Conservation (phyloP, 2,888 invertebrate species). For the Salticus scenicus region DNA sequence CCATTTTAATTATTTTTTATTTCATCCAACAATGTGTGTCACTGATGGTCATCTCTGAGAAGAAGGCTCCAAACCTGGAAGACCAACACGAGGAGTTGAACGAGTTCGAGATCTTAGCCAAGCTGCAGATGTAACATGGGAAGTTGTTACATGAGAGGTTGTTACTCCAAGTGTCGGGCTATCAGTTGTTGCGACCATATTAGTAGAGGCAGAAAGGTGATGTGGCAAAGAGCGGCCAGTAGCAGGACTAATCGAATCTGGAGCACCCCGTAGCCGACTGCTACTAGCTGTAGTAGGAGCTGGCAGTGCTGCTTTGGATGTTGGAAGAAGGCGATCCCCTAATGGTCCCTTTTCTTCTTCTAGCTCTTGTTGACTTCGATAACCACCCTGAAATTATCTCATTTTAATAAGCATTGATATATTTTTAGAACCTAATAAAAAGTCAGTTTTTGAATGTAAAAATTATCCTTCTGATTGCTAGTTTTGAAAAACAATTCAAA, state of each 20-base stretch:
- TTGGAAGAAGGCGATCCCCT: slow-evolving; percentile 60
- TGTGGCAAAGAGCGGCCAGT: slow-evolving; percentile 64
- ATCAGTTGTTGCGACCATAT: slow-evolving; percentile 20
- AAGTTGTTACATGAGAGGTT: slow-evolving; percentile 26
- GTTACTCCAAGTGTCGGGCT: slow-evolving; percentile 9
- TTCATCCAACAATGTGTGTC: too few species aligned
- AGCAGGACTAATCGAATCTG: slow-evolving; percentile 66
- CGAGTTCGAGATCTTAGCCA: slow-evolving; percentile 67
- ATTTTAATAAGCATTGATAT: too few species aligned
- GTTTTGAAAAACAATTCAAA: too few species aligned
- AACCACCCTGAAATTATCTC: slow-evolving; percentile 53
- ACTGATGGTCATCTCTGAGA: slow-evolving; percentile 60
- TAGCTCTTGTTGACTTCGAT: slow-evolving; percentile 62
- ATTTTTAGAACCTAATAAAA: too few species aligned
- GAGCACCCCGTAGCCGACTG: slow-evolving; percentile 59
- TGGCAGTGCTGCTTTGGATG: slow-evolving; percentile 58
- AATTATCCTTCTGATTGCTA: too few species aligned
- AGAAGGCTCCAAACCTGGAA: slow-evolving; percentile 39
- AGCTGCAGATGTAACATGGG: slow-evolving; percentile 38
- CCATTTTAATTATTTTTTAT: too few species aligned
- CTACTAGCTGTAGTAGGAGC: slow-evolving; percentile 70
- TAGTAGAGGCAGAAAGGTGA: slow-evolving; percentile 45
- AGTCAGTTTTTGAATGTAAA: too few species aligned
- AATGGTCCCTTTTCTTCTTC: slow-evolving; percentile 47
- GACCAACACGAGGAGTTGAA: slow-evolving; percentile 60